phyloP scores from a whole-genome alignment of 2,888 invertebrate genomes.

The Macaria notata region DNA sequence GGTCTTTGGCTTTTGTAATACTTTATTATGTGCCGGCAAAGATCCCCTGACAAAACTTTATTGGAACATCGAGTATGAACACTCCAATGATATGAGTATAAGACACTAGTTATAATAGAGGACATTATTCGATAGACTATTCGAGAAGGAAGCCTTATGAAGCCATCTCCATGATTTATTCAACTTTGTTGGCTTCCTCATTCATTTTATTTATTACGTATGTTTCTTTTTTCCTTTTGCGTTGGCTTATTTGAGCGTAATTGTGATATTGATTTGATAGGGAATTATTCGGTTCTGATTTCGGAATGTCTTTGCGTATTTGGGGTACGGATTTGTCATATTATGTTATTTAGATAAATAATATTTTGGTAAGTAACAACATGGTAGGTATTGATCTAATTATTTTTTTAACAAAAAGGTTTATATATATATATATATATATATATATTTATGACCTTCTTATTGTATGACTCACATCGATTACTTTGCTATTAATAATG shows the following conservation, averaged over 20 bases:
- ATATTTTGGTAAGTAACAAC: too few relatives aligned
- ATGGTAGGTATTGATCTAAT: too few relatives aligned
- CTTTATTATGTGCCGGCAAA: constrained; percentile 81
- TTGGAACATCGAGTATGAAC: constrained; percentile 77
- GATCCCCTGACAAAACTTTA: constrained; percentile 81
- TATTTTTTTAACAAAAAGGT: too few relatives aligned
- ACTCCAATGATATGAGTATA: constrained; percentile 68
- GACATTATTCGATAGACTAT: constrained; percentile 55
- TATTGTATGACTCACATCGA: too few relatives aligned
- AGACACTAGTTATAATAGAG: constrained; percentile 65
- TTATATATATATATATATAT: too few relatives aligned
- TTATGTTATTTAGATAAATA: too few relatives aligned
- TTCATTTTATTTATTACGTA: constrained; percentile 20
- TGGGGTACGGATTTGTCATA: too few relatives aligned
- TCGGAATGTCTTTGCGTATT: too few relatives aligned
- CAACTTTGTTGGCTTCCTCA: constrained; percentile 31
- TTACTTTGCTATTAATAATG: too few relatives aligned
- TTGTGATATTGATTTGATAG: constrained; percentile 17
- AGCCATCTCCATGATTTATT: constrained; percentile 32
- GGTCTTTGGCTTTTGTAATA: constrained; percentile 82
- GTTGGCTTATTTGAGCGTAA: constrained; percentile 21
- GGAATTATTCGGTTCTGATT: not conserved
- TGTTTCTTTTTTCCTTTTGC: constrained; percentile 10
- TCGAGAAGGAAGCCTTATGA: constrained; percentile 42
- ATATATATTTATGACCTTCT: too few relatives aligned